Conservation (phyloP, 2,797 vertebrate genomes). For the Diglossa cyanea region DNA sequence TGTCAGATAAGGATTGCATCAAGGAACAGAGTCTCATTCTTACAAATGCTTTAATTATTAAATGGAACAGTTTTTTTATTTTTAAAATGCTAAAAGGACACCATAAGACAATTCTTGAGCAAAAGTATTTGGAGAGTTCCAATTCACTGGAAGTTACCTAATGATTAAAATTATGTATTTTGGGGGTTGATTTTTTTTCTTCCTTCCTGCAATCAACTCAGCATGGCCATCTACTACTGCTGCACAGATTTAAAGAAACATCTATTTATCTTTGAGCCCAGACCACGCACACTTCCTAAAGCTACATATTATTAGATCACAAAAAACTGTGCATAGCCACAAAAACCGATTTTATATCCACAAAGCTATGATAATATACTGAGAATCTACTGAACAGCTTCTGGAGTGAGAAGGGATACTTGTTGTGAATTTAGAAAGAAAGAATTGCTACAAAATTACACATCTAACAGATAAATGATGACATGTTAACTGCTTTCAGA, state of each 20-base stretch:
- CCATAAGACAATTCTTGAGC: not conserved
- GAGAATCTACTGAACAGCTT: not conserved
- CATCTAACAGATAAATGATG: not conserved
- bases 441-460: not conserved
- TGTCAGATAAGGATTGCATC: not conserved
- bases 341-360: not conserved
- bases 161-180: not conserved
- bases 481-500: not conserved
- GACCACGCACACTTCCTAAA: not conserved
- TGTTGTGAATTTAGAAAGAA: not conserved
- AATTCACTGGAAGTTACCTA: not conserved
- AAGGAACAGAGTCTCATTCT: not conserved
- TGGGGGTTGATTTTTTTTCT: not conserved
- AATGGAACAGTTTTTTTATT: not conserved
- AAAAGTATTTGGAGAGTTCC: not conserved
- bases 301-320: not conserved
- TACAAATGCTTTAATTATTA: not conserved
- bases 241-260: not conserved
- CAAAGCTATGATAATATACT: not conserved
- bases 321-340: not conserved
- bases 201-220: not conserved
- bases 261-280: not conserved
- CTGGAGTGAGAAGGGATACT: not conserved
- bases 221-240: not conserved
- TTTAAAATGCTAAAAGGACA: not conserved